A percentile compares a stretch with the other conserved stretches of the same genome.
These are phyloP conservation scores for Gallinago paraguaiae DNA, from an alignment of 2,113 vertebrate genomes.

Conservation along the genomic window DNA sequence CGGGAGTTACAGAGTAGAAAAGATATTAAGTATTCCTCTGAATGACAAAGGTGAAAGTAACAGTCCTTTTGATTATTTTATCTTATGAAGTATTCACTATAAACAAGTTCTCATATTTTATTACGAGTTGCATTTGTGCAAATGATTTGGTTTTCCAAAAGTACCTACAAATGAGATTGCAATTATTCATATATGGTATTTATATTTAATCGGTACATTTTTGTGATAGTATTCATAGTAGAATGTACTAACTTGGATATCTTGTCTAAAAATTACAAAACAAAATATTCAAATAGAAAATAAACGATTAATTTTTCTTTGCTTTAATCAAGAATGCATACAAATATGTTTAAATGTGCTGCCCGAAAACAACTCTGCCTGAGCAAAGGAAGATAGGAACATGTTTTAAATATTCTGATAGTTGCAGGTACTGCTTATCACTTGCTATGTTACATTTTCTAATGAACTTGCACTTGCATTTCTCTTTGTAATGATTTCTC, in stretches of 20 bases:
- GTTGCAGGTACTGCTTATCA: not conserved
- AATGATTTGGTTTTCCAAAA: not conserved
- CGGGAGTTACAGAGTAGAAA: not conserved
- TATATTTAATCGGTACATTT: not conserved
- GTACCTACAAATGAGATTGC: rapidly evolving
- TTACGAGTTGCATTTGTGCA: not conserved
- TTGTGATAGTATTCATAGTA: not conserved
- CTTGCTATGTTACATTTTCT: not conserved
- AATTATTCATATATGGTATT: not conserved
- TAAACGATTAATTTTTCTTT: not conserved
- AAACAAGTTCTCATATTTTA: not conserved
- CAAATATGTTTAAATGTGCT: not conserved
- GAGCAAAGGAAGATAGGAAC: not conserved
- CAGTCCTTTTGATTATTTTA: not conserved
- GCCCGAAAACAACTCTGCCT: not conserved
- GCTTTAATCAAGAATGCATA: not conserved
- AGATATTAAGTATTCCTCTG: not conserved
- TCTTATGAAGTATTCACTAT: not conserved
- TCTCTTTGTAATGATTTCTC: not conserved
- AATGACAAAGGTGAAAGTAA: not conserved
- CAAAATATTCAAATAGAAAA: not conserved
- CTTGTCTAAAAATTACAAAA: not conserved
- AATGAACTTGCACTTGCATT: not conserved
- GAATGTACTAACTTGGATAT: not conserved
- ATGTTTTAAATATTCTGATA: not conserved